Evolutionary conservation across 2,797 vertebrate species (phyloP), one percentile per base, ranked within the genome.

Genomic region (Hippocampus kuda): DNA sequence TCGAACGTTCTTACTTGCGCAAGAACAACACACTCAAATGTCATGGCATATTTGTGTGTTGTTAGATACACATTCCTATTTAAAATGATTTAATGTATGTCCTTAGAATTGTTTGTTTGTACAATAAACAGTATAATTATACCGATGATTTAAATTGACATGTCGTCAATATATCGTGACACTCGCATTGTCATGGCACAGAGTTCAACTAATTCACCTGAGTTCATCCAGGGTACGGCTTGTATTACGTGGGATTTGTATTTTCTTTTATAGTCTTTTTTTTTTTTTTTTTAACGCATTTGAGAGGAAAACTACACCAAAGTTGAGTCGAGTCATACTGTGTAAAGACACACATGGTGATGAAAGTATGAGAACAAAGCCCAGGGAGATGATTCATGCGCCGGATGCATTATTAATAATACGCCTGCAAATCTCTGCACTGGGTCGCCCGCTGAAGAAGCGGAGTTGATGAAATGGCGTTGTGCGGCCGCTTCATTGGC

Each of bases 361-460:
- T 79, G 69, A 77, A 76, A 75, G 67, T 67, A 61, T 4, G 24
- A 6, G 13, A 69, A 48, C 68, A 65, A 79, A 74, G 71, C 72
- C 72, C 68, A 75, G 65, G 81, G 79, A 82, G 80, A 71, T 68
- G 70, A 80, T 74, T 71, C 79, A 74, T 81, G 78, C 73, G 75
- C 75, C 61, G 53, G 42, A 70, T 88, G 76, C 78, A 89, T 89
- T 87, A 88, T 86, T 87, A 71, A 90, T 88, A 24, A 64, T 24
- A 64, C 12, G 68, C 70, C 66, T 73, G 78, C 46, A 26, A 54
- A 34, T 51, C 46, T 34, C 78, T 53, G 71, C 76, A 67, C 72
- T 75, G 61, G 70, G 72, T 73, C 24, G 24, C 56, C 12, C 24
- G 24, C 24, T 27, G 56, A 57, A 12, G 53, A 56, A 57, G 71